Base-by-base conservation (phyloP, 2,888 invertebrate genomes). In the Drosophila stalkeri region DNA sequence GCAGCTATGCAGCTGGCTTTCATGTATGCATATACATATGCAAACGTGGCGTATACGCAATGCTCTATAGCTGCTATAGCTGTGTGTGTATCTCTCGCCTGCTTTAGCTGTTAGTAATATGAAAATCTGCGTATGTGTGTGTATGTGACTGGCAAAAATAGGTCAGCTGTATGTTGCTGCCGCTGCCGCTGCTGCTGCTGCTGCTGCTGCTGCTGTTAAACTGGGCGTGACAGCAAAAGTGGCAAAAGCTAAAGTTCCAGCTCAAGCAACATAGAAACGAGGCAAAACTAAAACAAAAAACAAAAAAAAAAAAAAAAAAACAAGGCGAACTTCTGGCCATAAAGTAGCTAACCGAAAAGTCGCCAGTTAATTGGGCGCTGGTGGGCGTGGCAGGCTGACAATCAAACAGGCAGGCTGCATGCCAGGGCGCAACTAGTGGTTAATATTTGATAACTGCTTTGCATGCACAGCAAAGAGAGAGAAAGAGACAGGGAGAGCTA, bases 201-300 rank as follows among this genome's bases (percentile, higher is more conserved):
- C 69, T 47, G 23, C 59, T 77, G 72, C 60, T 66, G 78, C 70
- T 49, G 33, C 74, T 81, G 82, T 85, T 85, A 74, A 89, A 82
- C 81, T 85, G 85, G 88, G 85, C 86, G 85, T 85, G 88, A 87
- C 85, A 56, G 83, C 69, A 75, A 88, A 88, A 88, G 81, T 86
- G 89, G 89, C 81, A 75, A 81, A 81, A 84, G 72, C 80, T 71
- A 69, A 77, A 87, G 88, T 85, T 89, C 75, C 90, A 82, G 59
- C 68, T 35, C 62, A 60, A 56, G 16, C 59, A 7, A 35, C n/a
- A 20, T 41, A 12, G 46, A 31, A 27, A n/a, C 47, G n/a, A 14
- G 23, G 18, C 43, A 20, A 20, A 11, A 31, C 31, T 20, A 54
- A n/a, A 14, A 35, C 9, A 33, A 35, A 27, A 54, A 23, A 23